Conservation (phyloP, 2,797 vertebrate genomes). For the Hipposideros larvatus region DNA sequence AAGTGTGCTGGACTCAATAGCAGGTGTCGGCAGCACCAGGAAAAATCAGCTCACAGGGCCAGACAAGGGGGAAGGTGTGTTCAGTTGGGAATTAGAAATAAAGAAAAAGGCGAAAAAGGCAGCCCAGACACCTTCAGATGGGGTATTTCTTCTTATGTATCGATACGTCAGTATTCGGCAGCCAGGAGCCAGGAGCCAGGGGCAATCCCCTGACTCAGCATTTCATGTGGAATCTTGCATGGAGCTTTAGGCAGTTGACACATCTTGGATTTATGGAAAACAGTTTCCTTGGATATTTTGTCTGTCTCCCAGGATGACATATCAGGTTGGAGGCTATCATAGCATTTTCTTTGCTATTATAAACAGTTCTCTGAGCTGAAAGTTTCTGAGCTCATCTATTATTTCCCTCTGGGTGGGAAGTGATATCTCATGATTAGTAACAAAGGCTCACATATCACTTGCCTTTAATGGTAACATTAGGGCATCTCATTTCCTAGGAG, state of each 20-base stretch:
- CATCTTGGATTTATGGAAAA: background rate
- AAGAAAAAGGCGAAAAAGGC: background rate
- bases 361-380: conserved; percentile 58
- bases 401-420: conserved; percentile 52
- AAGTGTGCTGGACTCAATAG: background rate
- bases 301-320: conserved; percentile 3
- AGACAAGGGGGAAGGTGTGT: background rate
- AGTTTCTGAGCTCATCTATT: conserved; percentile 34
- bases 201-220: background rate
- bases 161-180: background rate
- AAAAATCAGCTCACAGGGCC: background rate
- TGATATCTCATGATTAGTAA: conserved; percentile 56
- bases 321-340: background rate
- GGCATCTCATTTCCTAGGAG: conserved; percentile 21
- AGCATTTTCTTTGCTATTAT: conserved; percentile 62
- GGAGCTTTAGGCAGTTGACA: background rate
- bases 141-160: background rate
- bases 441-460: conserved; percentile 54
- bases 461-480: conserved; percentile 28
- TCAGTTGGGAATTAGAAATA: background rate
- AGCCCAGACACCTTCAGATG: background rate
- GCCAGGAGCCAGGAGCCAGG: background rate
- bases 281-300: background rate
- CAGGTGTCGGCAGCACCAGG: background rate
- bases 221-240: background rate